Percentiles rank a stretch among this genome's conserved stretches.
Evolutionary conservation across 2,797 vertebrate species (phyloP).

Genomic region (Xenentodon cancila): DNA sequence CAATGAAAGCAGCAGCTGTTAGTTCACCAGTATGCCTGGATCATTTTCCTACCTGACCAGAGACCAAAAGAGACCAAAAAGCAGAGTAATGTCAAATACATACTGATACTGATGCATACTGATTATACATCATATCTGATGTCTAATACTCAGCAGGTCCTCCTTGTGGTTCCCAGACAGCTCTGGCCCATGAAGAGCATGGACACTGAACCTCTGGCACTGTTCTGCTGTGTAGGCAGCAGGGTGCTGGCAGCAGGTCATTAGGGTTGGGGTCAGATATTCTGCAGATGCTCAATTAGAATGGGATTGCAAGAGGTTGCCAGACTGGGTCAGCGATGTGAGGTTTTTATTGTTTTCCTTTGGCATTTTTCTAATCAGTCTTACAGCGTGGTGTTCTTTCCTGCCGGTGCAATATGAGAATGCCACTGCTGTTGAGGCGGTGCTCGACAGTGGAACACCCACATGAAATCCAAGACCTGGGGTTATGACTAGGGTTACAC

Average conservation of each 20-base stretch:
- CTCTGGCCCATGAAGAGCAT: too few species aligned
- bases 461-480: too few species aligned
- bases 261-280: not conserved
- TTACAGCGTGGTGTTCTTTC: not conserved
- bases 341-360: not conserved
- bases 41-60: not conserved
- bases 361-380: not conserved
- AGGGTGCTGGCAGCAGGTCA: too few species aligned
- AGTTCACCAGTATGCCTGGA: not conserved
- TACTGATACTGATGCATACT: not conserved
- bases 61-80: not conserved
- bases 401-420: not conserved
- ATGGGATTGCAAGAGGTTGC: not conserved
- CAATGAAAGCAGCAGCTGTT: slow-evolving; percentile 3
- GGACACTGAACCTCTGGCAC: too few species aligned
- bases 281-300: not conserved
- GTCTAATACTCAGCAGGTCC: too few species aligned
- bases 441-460: not conserved
- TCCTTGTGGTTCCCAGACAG: too few species aligned
- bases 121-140: too few species aligned
- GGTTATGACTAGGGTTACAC: too few species aligned
- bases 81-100: not conserved
- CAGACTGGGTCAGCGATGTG: not conserved
- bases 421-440: not conserved
- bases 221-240: too few species aligned